Evolutionary conservation across 2,113 vertebrate genomes (phyloP).

Genomic region (Trochalopteron elliotii): DNA sequence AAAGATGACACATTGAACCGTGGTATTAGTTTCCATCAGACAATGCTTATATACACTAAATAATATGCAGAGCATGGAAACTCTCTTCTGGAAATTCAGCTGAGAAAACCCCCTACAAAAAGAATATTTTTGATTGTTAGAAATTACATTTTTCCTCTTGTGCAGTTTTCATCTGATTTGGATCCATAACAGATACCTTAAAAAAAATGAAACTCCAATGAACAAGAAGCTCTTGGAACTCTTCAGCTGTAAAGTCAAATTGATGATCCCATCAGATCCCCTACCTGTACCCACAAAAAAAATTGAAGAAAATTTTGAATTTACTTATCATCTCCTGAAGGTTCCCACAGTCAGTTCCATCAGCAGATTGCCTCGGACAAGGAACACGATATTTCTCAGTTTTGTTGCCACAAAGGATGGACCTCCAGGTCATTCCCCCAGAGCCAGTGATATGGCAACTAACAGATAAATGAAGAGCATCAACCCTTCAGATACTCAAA

Average conservation of each 20-base stretch:
- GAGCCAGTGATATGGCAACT: not conserved
- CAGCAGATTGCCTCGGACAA: not conserved
- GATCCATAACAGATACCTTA: not conserved
- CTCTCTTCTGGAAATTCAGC: not conserved
- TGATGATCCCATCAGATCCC: not conserved
- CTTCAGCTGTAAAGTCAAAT: not conserved
- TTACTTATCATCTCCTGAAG: not conserved
- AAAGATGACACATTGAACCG: not conserved
- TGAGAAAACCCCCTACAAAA: not conserved
- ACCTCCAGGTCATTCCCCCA: not conserved
- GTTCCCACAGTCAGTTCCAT: not conserved
- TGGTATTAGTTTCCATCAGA: not conserved
- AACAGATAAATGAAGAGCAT: not conserved
- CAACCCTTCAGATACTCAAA: not conserved
- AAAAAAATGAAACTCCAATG: not conserved
- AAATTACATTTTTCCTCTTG: not conserved
- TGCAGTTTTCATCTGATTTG: not conserved
- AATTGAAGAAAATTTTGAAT: not conserved
- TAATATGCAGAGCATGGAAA: not conserved
- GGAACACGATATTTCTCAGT: not conserved
- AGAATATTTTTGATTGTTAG: not conserved
- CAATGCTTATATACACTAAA: not conserved
- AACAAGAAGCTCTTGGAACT: not conserved
- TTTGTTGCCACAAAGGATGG: not conserved
- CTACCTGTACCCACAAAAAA: not conserved